These are phyloP conservation scores for Terebella lapidaria DNA, from an alignment of 2,888 invertebrate species.

Conservation along the genomic window DNA sequence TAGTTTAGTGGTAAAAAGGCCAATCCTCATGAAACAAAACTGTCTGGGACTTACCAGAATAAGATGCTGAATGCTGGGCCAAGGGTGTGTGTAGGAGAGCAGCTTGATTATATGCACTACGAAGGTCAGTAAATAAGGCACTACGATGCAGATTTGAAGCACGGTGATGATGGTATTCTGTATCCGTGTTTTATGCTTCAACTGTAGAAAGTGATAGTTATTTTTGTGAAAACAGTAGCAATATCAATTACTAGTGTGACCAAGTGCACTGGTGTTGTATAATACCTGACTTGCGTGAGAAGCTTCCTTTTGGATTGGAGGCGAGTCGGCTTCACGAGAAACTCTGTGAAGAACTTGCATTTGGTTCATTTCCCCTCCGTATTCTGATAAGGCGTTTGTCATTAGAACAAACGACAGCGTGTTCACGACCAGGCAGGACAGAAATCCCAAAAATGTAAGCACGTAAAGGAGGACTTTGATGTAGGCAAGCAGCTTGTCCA, in stretches of 20 bases:
- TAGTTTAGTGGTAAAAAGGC: background rate
- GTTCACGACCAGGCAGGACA: slow-evolving; percentile 55
- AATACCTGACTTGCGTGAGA: too few relatives aligned
- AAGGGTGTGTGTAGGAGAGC: slow-evolving; percentile 34
- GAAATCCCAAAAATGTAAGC: slow-evolving; percentile 77
- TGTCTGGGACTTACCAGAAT: slow-evolving; percentile 25
- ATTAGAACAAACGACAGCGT: slow-evolving; percentile 10
- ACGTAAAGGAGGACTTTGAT: slow-evolving; percentile 70
- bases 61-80: slow-evolving; percentile 29
- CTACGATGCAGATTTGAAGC: slow-evolving; percentile 76
- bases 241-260: too few relatives aligned
- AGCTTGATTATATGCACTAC: slow-evolving; percentile 55
- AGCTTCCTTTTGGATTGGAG: too few relatives aligned
- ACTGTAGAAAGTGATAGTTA: too few relatives aligned
- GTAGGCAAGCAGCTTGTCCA: slow-evolving; percentile 30
- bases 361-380: too few relatives aligned
- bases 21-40: too few relatives aligned
- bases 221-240: too few relatives aligned
- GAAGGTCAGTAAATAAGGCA: slow-evolving; percentile 82
- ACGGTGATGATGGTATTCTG: slow-evolving; percentile 76
- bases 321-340: too few relatives aligned
- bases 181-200: background rate
- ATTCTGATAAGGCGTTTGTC: too few relatives aligned
- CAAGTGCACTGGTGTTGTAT: too few relatives aligned
- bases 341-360: too few relatives aligned